Percentiles rank a stretch among this genome's conserved stretches.
These are phyloP conservation scores for Onychorhynchus coronatus DNA, from an alignment of 2,113 vertebrate species.

Conservation along the genomic window DNA sequence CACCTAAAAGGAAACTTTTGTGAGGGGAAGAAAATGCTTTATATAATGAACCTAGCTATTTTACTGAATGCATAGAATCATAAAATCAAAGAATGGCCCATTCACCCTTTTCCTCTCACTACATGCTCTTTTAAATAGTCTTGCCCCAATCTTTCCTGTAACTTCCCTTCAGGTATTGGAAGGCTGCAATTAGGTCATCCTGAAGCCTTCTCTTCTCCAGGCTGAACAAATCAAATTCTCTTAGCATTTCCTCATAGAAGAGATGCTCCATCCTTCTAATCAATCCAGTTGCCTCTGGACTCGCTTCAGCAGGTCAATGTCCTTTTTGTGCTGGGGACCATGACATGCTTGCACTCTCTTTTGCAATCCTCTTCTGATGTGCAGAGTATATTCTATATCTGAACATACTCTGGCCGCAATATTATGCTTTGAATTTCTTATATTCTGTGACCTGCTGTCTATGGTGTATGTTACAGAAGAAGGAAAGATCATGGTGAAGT, in stretches of 20 bases:
- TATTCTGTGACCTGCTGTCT: neutral
- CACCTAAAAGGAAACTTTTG: neutral
- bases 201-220: neutral
- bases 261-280: neutral
- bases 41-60: neutral
- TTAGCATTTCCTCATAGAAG: neutral
- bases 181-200: neutral
- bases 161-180: neutral
- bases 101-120: neutral
- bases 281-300: neutral
- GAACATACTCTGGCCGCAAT: fast-evolving
- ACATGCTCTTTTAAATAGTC: neutral
- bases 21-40: neutral
- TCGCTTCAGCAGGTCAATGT: neutral
- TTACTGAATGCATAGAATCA: neutral
- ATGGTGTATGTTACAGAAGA: fast-evolving
- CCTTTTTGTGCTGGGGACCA: neutral
- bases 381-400: neutral
- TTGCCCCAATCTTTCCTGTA: neutral
- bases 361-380: neutral
- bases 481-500: neutral
- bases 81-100: neutral
- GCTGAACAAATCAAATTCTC: neutral
- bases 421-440: neutral
- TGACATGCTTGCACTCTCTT: neutral